Percentiles rank a stretch among this genome's conserved stretches.
Evolutionary conservation across 2,113 vertebrate species (phyloP).

Genomic region (Pleuronectes platessa): DNA sequence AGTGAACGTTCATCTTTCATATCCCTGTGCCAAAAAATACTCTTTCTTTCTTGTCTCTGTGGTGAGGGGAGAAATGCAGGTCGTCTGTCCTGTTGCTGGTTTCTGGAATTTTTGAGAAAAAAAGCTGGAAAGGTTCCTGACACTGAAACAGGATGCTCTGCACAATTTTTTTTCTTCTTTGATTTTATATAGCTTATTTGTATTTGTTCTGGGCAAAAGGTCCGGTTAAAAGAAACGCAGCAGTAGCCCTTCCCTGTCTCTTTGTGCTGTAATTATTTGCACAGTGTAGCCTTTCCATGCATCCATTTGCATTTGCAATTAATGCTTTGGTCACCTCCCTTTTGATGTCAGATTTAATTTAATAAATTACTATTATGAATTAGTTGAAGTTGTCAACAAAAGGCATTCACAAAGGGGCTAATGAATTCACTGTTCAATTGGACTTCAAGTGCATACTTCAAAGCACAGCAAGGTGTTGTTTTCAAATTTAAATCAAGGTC

Average conservation of each 20-base stretch:
- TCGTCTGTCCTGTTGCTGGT: slow-evolving; percentile 12
- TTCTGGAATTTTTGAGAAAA: slow-evolving; percentile 7
- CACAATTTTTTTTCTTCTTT: slow-evolving; percentile 8
- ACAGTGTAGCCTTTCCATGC: slow-evolving; percentile 46
- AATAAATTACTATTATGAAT: slow-evolving; percentile 57
- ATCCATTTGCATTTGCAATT: slow-evolving; percentile 68
- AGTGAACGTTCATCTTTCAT: slow-evolving; percentile 44
- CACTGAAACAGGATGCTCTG: background rate
- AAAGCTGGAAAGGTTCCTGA: background rate
- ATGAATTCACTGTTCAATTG: slow-evolving; percentile 25
- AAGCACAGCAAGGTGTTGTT: slow-evolving; percentile 6
- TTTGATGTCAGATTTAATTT: slow-evolving; percentile 74
- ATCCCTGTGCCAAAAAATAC: slow-evolving; percentile 23
- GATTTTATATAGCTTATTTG: slow-evolving; percentile 60
- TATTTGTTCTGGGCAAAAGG: slow-evolving; percentile 54
- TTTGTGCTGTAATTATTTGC: slow-evolving; percentile 64
- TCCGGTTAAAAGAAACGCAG: slow-evolving; percentile 62
- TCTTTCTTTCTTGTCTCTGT: slow-evolving; percentile 4
- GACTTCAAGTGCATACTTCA: slow-evolving; percentile 24
- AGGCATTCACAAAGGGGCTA: slow-evolving; percentile 13
- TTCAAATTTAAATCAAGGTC: slow-evolving; percentile 41
- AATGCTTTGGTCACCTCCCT: slow-evolving; percentile 62
- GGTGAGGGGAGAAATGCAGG: background rate
- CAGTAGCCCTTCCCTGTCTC: slow-evolving; percentile 30
- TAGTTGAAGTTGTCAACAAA: slow-evolving; percentile 60